These are phyloP conservation scores for Rutpela maculata DNA, from an alignment of 2,888 invertebrate species.

Conservation along the genomic window DNA sequence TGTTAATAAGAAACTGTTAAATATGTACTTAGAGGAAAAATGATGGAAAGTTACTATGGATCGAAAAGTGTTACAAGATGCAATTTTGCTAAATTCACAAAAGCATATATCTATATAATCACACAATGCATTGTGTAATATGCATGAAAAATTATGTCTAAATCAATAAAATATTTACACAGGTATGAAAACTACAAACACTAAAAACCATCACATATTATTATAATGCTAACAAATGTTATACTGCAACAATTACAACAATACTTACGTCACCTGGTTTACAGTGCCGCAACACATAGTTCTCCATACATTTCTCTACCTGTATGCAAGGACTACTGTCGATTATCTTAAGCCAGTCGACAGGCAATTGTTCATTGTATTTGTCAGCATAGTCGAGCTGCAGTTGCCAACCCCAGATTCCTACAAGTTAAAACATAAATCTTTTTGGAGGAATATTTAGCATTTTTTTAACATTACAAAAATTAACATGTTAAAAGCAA, in stretches of 20 bases:
- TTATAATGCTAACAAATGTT: too few species aligned
- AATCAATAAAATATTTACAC: too few species aligned
- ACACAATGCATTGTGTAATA: too few species aligned
- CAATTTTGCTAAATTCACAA: too few species aligned
- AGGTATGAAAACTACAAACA: background rate
- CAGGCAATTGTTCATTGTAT: slow-evolving; percentile 81
- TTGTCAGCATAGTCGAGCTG: slow-evolving; percentile 76
- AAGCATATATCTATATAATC: too few species aligned
- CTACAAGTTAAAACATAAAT: slow-evolving; percentile 25
- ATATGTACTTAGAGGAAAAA: too few species aligned
- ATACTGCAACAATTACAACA: background rate
- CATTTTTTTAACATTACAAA: background rate
- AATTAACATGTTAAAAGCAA: background rate
- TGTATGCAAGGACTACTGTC: slow-evolving; percentile 77
- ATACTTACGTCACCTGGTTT: slow-evolving; percentile 70
- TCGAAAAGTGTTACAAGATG: too few species aligned
- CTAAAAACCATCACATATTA: background rate
- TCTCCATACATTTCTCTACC: slow-evolving; percentile 72
- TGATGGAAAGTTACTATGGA: too few species aligned
- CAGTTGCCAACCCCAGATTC: slow-evolving; percentile 69
- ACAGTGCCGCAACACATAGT: slow-evolving; percentile 68
- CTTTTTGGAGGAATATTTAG: too few species aligned
- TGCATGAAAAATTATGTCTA: too few species aligned
- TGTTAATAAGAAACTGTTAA: too few species aligned
- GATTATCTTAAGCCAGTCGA: slow-evolving; percentile 81